Conservation (phyloP, 1,140 invertebrate genomes). For the Polypedilum pembai region DNA sequence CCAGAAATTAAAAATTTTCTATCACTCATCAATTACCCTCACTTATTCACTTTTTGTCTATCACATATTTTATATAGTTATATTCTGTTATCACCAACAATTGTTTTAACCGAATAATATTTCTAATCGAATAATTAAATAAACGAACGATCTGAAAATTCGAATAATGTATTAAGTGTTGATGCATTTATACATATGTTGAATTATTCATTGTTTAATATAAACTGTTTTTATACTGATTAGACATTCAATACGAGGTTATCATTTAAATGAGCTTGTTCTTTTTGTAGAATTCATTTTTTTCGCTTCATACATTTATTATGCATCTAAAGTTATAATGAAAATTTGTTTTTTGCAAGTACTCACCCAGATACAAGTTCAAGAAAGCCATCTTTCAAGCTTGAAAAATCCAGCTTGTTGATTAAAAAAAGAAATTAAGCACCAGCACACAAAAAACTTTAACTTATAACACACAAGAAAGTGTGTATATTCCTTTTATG, state of each 20-base stretch:
- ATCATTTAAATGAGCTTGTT: neutral
- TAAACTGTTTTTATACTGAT: no score
- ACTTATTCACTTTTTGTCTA: no score
- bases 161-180: no score
- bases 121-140: no score
- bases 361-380: neutral
- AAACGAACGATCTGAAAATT: no score
- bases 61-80: no score
- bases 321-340: neutral
- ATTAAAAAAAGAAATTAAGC: neutral
- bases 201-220: no score
- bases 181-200: no score
- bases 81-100: no score
- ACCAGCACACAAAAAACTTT: constrained; percentile 17
- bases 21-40: neutral
- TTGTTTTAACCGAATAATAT: no score
- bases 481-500: neutral
- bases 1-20: neutral
- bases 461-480: neutral
- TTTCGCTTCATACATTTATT: neutral
- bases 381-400: constrained; percentile 15
- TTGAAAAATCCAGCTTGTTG: constrained; percentile 24
- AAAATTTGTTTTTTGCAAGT: neutral
- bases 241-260: neutral
- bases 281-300: neutral